Base-by-base conservation (phyloP, 2,113 vertebrate species). In the Andinoacara biseriatus region DNA sequence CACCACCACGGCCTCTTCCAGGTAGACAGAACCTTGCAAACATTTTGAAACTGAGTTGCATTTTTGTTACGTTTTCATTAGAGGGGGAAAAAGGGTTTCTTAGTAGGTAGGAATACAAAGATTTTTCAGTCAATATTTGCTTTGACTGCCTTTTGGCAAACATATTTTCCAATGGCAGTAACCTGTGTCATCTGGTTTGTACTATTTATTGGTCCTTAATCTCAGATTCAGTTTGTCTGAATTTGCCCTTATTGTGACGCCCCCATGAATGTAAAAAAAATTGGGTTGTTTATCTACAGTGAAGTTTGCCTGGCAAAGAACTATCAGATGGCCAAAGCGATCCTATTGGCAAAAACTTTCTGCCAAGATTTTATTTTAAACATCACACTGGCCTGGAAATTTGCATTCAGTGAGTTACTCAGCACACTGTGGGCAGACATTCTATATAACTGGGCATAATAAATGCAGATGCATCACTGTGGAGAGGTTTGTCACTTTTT, bases 1-100 rank as follows among this genome's bases (percentile, higher is more conserved):
- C 99, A 99, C 93, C 98, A 99, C 81, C 99, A 99, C 0, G 97
- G 99, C 82, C 98, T 99, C 84, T 99, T 99, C 89, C 98, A 99
- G 97, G 98, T 99, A 96, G 1, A 31, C 7, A 1, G 2, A 58
- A 1, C 29, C 18, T 14, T 72, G 49, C 20, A 61, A 20, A 29
- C 4, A 7, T 24, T 67, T 65, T 6, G 18, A 33, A 49, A 3
- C 78, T 14, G 13, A 35, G 20, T 26, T 43, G 8, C 18, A 26
- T 63, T 14, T 81, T 59, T 3, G 56, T 15, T 33, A 1, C 7
- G 29, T 18, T 81, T 46, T 72, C 43, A 13, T 22, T 72, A 17
- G 52, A 46, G 43, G 35, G 9, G 24, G 35, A 9, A 24, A 35
- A 14, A 20, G 9, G 24, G 29, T 60, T 6, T 56, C 15, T 40